A percentile compares a stretch with the other conserved stretches of the same genome.
Evolutionary conservation across 2,113 vertebrate genomes (phyloP).

Genomic region (Dinomys branickii): DNA sequence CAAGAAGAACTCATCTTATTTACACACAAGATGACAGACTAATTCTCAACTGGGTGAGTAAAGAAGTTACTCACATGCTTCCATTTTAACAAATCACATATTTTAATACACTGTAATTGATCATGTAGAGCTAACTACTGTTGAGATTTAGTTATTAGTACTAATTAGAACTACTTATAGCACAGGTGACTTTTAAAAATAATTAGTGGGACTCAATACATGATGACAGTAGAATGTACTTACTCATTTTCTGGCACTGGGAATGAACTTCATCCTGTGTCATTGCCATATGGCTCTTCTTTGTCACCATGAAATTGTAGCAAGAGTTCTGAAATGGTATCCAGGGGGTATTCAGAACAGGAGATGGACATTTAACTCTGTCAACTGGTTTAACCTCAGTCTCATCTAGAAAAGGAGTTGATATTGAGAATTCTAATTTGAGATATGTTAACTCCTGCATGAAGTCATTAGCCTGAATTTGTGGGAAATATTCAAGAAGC

Average conservation of each 20-base stretch:
- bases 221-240: conserved; percentile 66
- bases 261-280: conserved; percentile 81
- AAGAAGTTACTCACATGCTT: neutral
- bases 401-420: conserved; percentile 85
- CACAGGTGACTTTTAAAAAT: neutral
- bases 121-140: neutral
- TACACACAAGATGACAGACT: neutral
- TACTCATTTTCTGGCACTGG: conserved; percentile 91
- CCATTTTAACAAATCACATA: conserved; percentile 28
- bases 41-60: neutral
- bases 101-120: neutral
- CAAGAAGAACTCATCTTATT: conserved; percentile 20
- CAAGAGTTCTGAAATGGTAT: conserved; percentile 95
- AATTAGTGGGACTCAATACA: neutral
- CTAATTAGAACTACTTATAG: conserved; percentile 23
- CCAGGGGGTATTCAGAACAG: conserved; percentile 93
- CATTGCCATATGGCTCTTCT: conserved; percentile 86
- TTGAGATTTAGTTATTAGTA: conserved; percentile 2
- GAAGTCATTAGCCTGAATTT: conserved; percentile 56
- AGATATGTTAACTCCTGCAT: conserved; percentile 53
- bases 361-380: conserved; percentile 91
- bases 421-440: conserved; percentile 36
- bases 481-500: conserved; percentile 60
- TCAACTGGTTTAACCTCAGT: conserved; percentile 76
- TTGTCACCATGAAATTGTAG: conserved; percentile 91